Conservation (phyloP, 2,888 invertebrate species). For the Amphipoea oculea region DNA sequence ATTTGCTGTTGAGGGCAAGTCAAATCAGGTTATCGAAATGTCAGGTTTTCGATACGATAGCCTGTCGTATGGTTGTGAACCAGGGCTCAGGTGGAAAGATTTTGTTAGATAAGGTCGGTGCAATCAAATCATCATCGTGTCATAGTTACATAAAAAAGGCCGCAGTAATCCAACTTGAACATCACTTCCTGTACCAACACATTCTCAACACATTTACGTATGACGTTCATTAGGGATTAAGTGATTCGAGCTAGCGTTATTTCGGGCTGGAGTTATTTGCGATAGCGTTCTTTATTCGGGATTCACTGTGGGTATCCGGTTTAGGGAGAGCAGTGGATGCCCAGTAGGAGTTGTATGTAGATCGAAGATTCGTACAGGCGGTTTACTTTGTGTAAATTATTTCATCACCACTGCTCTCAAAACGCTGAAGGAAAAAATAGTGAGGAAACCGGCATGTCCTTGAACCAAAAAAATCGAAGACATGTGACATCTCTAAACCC, state of each 20-base stretch:
- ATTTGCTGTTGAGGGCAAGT: too few relatives aligned
- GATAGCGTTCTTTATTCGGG: conserved; percentile 8
- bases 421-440: not conserved
- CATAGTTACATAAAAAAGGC: conserved; percentile 27
- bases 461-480: not conserved
- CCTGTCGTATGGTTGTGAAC: too few relatives aligned
- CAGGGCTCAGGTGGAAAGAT: conserved; percentile 16
- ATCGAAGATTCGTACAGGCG: not conserved
- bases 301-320: not conserved
- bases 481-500: not conserved
- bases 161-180: conserved; percentile 8
- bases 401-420: not conserved
- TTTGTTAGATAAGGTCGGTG: conserved; percentile 22
- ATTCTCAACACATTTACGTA: conserved; percentile 3
- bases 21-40: too few relatives aligned
- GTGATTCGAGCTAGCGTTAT: conserved; percentile 35
- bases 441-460: not conserved
- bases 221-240: conserved; percentile 30
- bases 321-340: not conserved
- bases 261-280: conserved; percentile 30
- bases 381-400: not conserved
- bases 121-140: conserved; percentile 25
- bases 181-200: not conserved
- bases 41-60: too few relatives aligned
- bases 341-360: not conserved